Evolutionary conservation across 2,888 invertebrate species (phyloP).

Genomic region (Arrhopalites spinosus): DNA sequence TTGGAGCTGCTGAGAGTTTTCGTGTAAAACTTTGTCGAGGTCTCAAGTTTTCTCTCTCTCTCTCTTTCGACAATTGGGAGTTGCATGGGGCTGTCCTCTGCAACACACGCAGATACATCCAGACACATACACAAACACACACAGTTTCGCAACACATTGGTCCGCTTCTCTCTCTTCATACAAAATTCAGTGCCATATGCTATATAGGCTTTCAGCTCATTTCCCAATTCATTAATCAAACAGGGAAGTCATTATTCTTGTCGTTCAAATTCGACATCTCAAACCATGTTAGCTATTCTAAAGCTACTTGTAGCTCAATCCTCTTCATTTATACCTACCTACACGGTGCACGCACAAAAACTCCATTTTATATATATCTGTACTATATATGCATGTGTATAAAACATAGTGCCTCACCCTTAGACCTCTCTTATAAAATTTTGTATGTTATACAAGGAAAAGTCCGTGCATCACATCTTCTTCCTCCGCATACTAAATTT

Average conservation of each 20-base stretch:
- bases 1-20: conserved; percentile 15
- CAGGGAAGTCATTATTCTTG: conserved; percentile 52
- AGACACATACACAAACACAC: neutral
- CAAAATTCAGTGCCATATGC: conserved; percentile 53
- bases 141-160: conserved; percentile 32
- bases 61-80: neutral
- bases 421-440: too few species aligned
- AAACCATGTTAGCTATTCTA: conserved; percentile 13
- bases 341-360: neutral
- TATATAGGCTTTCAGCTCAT: conserved; percentile 44
- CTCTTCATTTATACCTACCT: neutral
- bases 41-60: neutral
- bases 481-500: conserved; percentile 20
- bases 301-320: conserved; percentile 30
- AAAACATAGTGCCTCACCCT: too few species aligned
- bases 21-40: conserved; percentile 10
- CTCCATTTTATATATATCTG: neutral
- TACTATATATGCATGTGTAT: too few species aligned
- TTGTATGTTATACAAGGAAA: too few species aligned
- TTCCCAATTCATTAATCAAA: conserved; percentile 55
- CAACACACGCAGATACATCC: neutral
- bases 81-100: neutral
- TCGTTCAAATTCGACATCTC: conserved; percentile 49
- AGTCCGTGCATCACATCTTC: too few species aligned
- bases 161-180: conserved; percentile 42